Base-by-base conservation (phyloP, 2,113 vertebrate species). In the Petrocephalus microphthalmus region DNA sequence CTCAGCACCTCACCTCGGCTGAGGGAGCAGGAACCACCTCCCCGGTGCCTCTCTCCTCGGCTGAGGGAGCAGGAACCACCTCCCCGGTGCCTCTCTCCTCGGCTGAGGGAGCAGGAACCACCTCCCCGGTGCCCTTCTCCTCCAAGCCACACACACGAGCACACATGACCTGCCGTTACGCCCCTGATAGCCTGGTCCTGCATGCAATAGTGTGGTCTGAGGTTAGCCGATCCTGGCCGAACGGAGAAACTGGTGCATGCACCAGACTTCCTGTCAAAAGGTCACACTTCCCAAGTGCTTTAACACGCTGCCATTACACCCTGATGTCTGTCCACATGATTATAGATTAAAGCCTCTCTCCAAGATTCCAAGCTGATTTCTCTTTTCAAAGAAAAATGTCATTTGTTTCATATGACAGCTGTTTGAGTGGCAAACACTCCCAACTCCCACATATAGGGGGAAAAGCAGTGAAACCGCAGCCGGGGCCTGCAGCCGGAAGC, bases 111-210 rank as follows among this genome's bases (percentile, higher is more conserved):
- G 87, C 7, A 29, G 64, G 45, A 33, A 60, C 84, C 3, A 22
- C 49, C 33, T 60, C 52, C 67, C 47, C 53, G 49, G 60, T 88
- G 13, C 90, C 81, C 91, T 89, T 91, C 90, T 90, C 33, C 20
- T 10, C 92, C 89, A 29, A 88, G 88, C 17, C 87, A 57, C 11
- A 7, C 13, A 37, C 87, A 86, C 89, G 88, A 91, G 90, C 87
- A 88, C 87, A 88, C 85, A n/a, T 74, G 22, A 22, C 81, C 45
- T 51, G 49, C 88, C 88, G 92, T 92, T 91, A 92, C 92, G 87
- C 87, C 87, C 78, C 90, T 71, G 81, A 85, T 54, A 83, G 86
- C 52, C 45, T 74, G 64, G 49, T 88, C 83, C 88, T 49, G 22
- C 52, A 82, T 88, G 89, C 90, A 57, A 78, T 89, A 33, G 49